Conservation (phyloP, 2,113 vertebrate genomes). For the Chitala chitala region DNA sequence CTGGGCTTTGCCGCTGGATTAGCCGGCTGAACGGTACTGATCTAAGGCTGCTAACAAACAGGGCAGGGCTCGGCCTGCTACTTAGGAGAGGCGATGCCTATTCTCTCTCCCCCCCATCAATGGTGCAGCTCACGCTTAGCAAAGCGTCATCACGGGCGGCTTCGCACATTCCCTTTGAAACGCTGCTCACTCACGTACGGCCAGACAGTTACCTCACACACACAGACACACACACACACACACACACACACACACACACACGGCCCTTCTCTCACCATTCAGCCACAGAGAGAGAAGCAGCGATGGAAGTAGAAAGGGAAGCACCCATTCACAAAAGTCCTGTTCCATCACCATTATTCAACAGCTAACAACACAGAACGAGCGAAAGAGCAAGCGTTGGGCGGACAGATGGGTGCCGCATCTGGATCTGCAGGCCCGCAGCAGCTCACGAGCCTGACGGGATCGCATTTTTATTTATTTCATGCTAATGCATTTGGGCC, state of each 20-base stretch:
- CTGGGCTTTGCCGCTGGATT: conserved; percentile 10
- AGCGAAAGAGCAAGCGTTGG: conserved; percentile 23
- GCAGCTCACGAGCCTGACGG: conserved; percentile 44
- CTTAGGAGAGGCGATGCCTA: no score
- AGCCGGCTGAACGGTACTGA: conserved; percentile 1
- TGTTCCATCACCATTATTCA: conserved; percentile 35
- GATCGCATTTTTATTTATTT: conserved; percentile 58
- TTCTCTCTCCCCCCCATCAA: no score
- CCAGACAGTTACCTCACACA: no score
- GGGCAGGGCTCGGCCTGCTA: neutral
- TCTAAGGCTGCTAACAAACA: neutral
- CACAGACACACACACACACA: no score
- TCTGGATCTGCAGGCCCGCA: conserved; percentile 60
- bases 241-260: neutral
- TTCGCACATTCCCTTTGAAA: no score
- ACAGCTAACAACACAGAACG: conserved; percentile 31
- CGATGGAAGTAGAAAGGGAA: neutral
- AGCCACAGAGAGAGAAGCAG: neutral
- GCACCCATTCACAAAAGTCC: conserved; percentile 29
- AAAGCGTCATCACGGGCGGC: no score
- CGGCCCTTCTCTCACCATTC: neutral
- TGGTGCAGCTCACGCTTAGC: no score
- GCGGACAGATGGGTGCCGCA: conserved; percentile 60
- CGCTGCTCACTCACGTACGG: neutral
- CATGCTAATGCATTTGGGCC: conserved; percentile 55